Percentiles rank a stretch among this genome's conserved stretches.
phyloP scores from a whole-genome alignment of 2,888 invertebrate genomes.

The Minunthozetes semirufus region DNA sequence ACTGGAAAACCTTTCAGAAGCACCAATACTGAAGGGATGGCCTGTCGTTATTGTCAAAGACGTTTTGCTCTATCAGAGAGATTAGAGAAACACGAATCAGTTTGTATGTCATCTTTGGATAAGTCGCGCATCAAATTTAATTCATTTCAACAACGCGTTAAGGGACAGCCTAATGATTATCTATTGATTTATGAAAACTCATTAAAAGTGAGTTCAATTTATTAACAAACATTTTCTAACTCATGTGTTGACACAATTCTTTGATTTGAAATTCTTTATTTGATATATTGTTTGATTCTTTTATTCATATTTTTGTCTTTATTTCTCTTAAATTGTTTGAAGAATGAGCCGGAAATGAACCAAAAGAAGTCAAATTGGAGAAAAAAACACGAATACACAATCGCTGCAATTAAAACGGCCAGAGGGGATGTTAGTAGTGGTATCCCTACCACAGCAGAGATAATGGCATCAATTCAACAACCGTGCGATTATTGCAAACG shows the following conservation, averaged over 20 bases:
- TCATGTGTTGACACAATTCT: no score
- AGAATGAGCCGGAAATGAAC: background rate
- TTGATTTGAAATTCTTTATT: no score
- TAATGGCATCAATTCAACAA: background rate
- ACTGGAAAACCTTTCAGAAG: background rate
- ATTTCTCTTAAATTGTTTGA: background rate
- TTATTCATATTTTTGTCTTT: no score
- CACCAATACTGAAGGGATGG: background rate
- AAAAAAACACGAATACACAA: slow-evolving; percentile 3
- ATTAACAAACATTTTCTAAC: background rate
- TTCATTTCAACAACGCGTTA: slow-evolving; percentile 15
- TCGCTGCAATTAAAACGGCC: background rate
- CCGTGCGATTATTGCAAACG: slow-evolving; percentile 24
- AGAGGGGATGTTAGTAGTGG: background rate
- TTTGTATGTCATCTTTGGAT: background rate
- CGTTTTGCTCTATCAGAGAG: background rate
- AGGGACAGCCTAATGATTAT: slow-evolving; percentile 27
- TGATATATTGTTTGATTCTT: no score
- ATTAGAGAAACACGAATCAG: slow-evolving; percentile 1
- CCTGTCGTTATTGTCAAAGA: slow-evolving; percentile 8
- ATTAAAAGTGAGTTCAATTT: background rate
- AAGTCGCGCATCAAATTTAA: background rate
- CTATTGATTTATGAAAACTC: background rate
- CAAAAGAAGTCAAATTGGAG: slow-evolving; percentile 15
- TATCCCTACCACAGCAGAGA: background rate